Evolutionary conservation across 2,797 vertebrate species (phyloP), one percentile per base, ranked within the genome.

Genomic region (Acestrorhynchus altus): DNA sequence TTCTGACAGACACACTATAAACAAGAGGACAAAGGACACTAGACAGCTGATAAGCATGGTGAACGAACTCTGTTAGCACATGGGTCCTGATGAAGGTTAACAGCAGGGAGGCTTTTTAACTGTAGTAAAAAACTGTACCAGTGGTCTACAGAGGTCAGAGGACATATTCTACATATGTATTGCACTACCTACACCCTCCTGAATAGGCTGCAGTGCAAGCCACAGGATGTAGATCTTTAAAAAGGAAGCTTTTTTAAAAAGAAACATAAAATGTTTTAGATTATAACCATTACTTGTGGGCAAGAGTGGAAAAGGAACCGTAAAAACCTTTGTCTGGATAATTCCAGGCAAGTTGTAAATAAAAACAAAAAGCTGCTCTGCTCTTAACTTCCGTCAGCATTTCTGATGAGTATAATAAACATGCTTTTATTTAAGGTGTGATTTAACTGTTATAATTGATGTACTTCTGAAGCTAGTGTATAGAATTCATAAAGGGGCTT

Each of bases 1-100:
- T 88, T 2, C 85, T 86, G 28, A 86, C 83, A n/a, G 79, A 86
- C 47, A 74, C 83, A 1, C 81, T 87, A 70, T 91, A 84, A 79
- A 22, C 16, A 10, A 15, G 51, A 26, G 24, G 66, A 49, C 15
- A 65, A 66, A 76, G 20, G 56, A 79, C 71, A 72, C 13, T 68
- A 59, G 49, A 66, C 22, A 47, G n/a, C 40, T 31, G 8, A 57
- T 63, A 63, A 71, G 68, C 46, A 70, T 63, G 28, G 31, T 57
- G 47, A 71, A 6, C 26, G 20, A 47, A 70, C 31, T 42, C 54
- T 66, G 46, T 16, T 52, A 73, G 31, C 56, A 56, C 60, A 61
- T 54, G 31, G 70, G 40, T 24, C 42, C 20, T 13, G 16, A 3
- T 44, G 24, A 65, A 26, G 12, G 11, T 22, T 44, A 65, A 22